phyloP scores from a whole-genome alignment of 2,113 vertebrate genomes.

The Oxyruncus cristatus region DNA sequence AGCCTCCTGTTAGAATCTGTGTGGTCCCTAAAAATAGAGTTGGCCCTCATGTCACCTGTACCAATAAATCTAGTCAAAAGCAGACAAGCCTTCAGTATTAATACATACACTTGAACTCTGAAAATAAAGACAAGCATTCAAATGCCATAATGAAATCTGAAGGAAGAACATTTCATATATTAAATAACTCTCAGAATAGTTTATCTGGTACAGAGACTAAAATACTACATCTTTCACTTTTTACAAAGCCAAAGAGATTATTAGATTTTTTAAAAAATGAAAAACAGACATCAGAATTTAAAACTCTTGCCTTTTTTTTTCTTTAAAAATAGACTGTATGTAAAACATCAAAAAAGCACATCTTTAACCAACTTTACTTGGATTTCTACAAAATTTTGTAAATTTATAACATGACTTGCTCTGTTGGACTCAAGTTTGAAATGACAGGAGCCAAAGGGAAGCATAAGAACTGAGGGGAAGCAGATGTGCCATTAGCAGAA shows the following conservation, averaged over 20 bases:
- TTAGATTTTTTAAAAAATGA: neutral
- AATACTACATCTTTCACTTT: neutral
- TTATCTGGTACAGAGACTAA: neutral
- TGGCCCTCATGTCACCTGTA: neutral
- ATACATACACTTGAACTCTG: neutral
- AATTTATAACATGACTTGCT: neutral
- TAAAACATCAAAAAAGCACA: neutral
- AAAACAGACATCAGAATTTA: neutral
- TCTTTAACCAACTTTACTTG: neutral
- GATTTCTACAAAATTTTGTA: neutral
- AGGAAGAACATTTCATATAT: neutral
- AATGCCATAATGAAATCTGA: neutral
- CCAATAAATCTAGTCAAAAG: neutral
- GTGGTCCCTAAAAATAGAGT: neutral
- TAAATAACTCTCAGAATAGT: neutral
- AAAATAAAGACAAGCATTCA: neutral
- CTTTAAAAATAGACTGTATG: neutral
- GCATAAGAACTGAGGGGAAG: neutral
- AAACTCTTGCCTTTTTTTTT: neutral
- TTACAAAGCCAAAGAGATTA: neutral
- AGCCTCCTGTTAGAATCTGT: neutral
- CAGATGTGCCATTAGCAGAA: neutral
- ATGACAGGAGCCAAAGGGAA: neutral
- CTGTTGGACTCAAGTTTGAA: neutral
- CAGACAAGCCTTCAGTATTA: neutral